Evolutionary conservation across 2,113 vertebrate species (phyloP).

Genomic region (Sisor rabdophorus): DNA sequence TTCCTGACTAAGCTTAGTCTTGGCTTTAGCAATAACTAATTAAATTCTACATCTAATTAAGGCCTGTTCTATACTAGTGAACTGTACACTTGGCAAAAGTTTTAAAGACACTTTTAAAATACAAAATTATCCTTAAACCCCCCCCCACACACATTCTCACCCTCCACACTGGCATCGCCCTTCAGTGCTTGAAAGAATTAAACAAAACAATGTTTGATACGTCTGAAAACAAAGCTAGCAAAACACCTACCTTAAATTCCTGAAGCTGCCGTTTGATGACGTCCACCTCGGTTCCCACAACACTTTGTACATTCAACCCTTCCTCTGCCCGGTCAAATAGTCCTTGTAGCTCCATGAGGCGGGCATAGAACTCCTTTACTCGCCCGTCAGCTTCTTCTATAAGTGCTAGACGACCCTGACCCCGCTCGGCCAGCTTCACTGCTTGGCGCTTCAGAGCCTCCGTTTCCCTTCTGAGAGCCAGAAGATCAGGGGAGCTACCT

Average conservation of each 20-base stretch:
- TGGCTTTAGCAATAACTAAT: not conserved
- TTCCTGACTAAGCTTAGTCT: not conserved
- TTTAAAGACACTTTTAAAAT: not conserved
- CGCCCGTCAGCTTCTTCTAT: conserved; percentile 75
- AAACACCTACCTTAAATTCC: conserved; percentile 88
- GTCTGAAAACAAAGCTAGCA: not conserved
- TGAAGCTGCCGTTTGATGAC: conserved; percentile 88
- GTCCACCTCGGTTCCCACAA: conserved; percentile 91
- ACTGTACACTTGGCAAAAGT: not conserved
- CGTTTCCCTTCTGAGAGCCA: conserved; percentile 86
- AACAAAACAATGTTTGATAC: not conserved
- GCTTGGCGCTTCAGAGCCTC: conserved; percentile 91
- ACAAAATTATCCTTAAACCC: conserved; percentile 16
- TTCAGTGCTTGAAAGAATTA: conserved; percentile 3
- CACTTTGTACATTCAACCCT: conserved; percentile 77
- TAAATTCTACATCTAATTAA: not conserved
- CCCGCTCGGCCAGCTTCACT: conserved; percentile 83
- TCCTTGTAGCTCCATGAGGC: conserved; percentile 77
- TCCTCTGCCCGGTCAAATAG: conserved; percentile 80
- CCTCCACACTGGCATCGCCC: not conserved
- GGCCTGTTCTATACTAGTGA: not conserved
- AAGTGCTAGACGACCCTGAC: conserved; percentile 78
- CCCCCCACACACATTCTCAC: too few species aligned
- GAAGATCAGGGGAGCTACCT: conserved; percentile 84
- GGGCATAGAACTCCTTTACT: conserved; percentile 84